phyloP scores from a whole-genome alignment of 1,140 invertebrate genomes.

The Mesaphorura yosii region DNA sequence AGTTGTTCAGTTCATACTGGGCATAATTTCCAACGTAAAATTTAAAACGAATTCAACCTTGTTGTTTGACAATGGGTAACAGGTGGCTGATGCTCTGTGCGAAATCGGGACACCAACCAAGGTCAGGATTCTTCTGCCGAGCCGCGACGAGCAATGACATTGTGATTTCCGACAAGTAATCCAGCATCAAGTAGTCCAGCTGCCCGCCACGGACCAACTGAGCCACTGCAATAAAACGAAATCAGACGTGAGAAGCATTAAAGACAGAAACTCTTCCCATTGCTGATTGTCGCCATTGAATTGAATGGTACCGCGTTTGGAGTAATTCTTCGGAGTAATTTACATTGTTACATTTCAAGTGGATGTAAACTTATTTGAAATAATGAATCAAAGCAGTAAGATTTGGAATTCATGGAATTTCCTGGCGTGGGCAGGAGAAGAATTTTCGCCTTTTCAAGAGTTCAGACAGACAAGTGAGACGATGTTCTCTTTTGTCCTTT shows the following conservation, averaged over 20 bases:
- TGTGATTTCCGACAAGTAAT: conserved; percentile 47
- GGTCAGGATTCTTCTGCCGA: conserved; percentile 36
- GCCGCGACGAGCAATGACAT: conserved; percentile 44
- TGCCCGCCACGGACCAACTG: conserved; percentile 41
- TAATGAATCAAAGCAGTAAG: too few relatives aligned
- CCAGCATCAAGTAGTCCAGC: conserved; percentile 43
- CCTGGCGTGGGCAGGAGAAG: too few relatives aligned
- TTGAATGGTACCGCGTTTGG: too few relatives aligned
- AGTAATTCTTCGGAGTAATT: too few relatives aligned
- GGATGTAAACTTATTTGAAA: too few relatives aligned
- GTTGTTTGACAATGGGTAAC: conserved; percentile 40
- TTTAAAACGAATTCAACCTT: conserved; percentile 34
- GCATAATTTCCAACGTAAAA: too few relatives aligned
- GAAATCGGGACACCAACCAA: conserved; percentile 47
- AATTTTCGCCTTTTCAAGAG: too few relatives aligned
- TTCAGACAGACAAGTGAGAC: too few relatives aligned
- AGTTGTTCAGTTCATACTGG: neutral
- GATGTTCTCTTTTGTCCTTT: too few relatives aligned
- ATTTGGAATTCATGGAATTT: too few relatives aligned
- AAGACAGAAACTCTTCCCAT: neutral
- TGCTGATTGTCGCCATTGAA: neutral
- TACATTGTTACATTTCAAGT: too few relatives aligned
- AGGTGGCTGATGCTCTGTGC: conserved; percentile 39
- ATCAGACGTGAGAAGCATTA: neutral
- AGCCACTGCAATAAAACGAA: conserved; percentile 34